These are phyloP conservation scores for Lagopus muta DNA, from an alignment of 2,113 vertebrate genomes.

Conservation along the genomic window DNA sequence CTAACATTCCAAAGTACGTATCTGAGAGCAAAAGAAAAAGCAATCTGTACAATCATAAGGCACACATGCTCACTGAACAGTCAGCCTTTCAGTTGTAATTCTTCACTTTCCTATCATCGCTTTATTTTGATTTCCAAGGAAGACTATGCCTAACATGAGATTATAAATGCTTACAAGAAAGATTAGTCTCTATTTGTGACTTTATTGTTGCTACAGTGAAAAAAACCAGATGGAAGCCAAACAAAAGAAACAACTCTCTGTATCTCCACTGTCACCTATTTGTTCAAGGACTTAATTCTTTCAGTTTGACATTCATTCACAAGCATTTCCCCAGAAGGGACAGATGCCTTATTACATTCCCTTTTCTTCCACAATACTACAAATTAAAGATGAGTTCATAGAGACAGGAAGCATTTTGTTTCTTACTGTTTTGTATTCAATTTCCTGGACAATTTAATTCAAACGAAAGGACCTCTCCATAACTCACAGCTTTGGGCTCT, in stretches of 20 bases:
- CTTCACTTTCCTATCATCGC: background rate
- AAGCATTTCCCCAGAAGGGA: background rate
- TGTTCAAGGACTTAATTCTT: background rate
- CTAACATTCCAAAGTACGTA: slow-evolving; percentile 30
- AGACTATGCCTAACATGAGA: background rate
- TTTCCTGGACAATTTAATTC: background rate
- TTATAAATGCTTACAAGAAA: background rate
- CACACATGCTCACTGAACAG: background rate
- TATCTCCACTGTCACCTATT: background rate
- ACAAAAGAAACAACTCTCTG: background rate
- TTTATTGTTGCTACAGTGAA: background rate
- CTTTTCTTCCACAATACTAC: background rate
- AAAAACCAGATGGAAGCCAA: background rate
- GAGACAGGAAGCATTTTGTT: background rate
- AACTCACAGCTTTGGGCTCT: background rate
- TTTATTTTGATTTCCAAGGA: background rate
- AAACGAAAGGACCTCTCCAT: background rate
- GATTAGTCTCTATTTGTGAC: background rate
- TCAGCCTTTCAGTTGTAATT: background rate
- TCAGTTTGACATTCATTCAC: background rate
- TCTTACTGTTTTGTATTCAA: background rate
- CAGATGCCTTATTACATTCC: background rate
- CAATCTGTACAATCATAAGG: background rate
- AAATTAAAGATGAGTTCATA: background rate
- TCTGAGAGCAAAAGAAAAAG: background rate